Evolutionary conservation across 2,113 vertebrate species (phyloP).

Genomic region (Poecile atricapillus): DNA sequence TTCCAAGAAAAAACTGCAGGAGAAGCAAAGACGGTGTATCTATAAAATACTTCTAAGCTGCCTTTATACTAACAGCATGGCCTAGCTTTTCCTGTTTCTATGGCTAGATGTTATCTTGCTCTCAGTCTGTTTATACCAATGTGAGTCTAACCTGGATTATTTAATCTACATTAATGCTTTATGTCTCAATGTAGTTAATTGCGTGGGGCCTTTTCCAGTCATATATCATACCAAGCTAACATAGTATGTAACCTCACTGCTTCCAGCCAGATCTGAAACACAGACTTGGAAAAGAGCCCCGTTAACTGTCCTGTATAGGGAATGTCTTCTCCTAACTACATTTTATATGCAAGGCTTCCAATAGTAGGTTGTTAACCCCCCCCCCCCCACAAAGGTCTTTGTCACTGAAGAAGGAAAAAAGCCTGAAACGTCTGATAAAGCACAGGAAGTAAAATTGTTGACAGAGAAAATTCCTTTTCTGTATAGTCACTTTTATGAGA

Average conservation of each 20-base stretch:
- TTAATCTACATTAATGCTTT: not conserved
- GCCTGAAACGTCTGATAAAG: not conserved
- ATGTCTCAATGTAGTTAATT: not conserved
- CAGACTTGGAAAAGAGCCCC: not conserved
- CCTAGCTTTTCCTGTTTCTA: not conserved
- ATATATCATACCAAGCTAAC: not conserved
- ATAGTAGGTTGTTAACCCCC: not conserved
- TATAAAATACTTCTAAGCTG: not conserved
- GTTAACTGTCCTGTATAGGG: not conserved
- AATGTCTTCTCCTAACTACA: not conserved
- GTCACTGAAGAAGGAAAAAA: not conserved
- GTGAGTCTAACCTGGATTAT: not conserved
- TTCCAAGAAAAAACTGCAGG: not conserved
- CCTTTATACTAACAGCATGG: not conserved
- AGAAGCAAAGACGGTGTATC: not conserved
- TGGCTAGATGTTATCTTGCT: not conserved
- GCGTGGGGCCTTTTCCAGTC: not conserved
- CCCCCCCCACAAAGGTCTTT: not conserved
- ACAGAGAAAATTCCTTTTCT: conserved; percentile 58
- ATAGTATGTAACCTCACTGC: not conserved
- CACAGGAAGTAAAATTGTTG: conserved; percentile 54
- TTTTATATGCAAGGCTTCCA: not conserved
- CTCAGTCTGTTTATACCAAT: not conserved
- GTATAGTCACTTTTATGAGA: conserved; percentile 41
- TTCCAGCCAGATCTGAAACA: not conserved